Evolutionary conservation across 2,797 vertebrate genomes (phyloP).

Genomic region (Numenius phaeopus): DNA sequence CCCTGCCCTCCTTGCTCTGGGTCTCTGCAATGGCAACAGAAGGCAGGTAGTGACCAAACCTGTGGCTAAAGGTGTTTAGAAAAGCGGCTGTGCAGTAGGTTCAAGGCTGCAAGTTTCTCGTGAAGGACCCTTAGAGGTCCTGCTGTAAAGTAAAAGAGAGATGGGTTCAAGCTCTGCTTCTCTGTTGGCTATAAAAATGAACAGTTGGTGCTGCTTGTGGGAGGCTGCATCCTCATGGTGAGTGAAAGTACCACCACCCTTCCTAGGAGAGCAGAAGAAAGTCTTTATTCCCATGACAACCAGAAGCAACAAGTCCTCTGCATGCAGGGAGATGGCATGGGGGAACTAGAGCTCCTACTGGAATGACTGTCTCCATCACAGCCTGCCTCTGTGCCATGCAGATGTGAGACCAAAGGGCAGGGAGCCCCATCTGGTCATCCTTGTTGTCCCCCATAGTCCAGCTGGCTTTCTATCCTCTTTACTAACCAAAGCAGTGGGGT

Average conservation of each 20-base stretch:
- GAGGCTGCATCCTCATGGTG: not conserved
- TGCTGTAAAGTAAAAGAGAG: not conserved
- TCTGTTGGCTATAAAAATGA: not conserved
- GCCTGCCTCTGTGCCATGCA: not conserved
- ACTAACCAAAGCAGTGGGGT: not conserved
- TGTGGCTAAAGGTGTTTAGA: not conserved
- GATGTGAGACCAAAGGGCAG: not conserved
- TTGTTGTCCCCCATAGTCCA: too few species aligned
- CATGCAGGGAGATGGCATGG: not conserved
- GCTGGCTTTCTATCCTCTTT: not conserved
- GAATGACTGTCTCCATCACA: fast-evolving
- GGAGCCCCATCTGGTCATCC: fast-evolving
- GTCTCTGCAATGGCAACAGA: not conserved
- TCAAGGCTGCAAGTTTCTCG: not conserved
- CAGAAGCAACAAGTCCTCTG: not conserved
- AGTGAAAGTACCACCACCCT: not conserved
- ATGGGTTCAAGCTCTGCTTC: not conserved
- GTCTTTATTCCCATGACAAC: not conserved
- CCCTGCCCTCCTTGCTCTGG: not conserved
- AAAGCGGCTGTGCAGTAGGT: not conserved
- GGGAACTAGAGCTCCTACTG: not conserved
- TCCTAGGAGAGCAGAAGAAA: not conserved
- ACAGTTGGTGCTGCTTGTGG: not conserved
- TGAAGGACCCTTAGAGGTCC: not conserved
- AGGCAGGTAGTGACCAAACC: not conserved